Percentiles rank a stretch among this genome's conserved stretches.
Conservation (phyloP, 2,113 vertebrate species). For the Oryzias woworae region DNA sequence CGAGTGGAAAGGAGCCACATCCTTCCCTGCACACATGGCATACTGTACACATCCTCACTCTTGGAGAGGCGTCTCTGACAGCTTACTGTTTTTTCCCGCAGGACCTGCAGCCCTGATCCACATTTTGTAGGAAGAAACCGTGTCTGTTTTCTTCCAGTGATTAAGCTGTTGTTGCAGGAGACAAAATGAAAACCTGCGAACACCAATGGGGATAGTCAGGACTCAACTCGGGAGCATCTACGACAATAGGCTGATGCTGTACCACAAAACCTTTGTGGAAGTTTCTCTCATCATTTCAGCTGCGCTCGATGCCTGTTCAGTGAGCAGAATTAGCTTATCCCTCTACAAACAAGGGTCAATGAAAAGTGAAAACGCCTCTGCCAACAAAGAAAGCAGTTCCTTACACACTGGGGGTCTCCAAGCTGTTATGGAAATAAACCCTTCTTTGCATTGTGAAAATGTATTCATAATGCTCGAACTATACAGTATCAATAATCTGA, state of each 20-base stretch:
- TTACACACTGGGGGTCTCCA: constrained; percentile 46
- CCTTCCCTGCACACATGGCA: neutral
- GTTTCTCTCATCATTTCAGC: constrained; percentile 46
- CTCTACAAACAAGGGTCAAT: constrained; percentile 60
- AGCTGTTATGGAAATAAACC: constrained; percentile 59
- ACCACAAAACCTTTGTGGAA: constrained; percentile 19
- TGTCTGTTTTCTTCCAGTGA: constrained; percentile 39
- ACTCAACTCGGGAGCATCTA: constrained; percentile 28
- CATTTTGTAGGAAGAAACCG: constrained; percentile 52
- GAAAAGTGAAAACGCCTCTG: constrained; percentile 52
- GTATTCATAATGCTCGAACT: constrained; percentile 57
- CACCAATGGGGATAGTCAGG: constrained; percentile 24
- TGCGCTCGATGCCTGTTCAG: constrained; percentile 43
- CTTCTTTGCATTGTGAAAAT: constrained; percentile 52
- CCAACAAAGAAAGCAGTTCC: constrained; percentile 60
- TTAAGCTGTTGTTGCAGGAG: constrained; percentile 45
- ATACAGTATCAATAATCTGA: constrained; percentile 64
- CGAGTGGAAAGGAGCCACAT: constrained; percentile 41
- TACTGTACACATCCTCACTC: constrained; percentile 17
- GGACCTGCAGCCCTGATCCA: constrained; percentile 64
- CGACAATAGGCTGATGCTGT: constrained; percentile 2
- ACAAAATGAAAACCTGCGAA: constrained; percentile 55
- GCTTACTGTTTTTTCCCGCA: constrained; percentile 67
- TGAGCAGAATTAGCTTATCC: constrained; percentile 51
- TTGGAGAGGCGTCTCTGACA: constrained; percentile 55